A percentile compares a stretch with the other conserved stretches of the same genome.
Conservation (phyloP, 2,113 vertebrate species). For the Ciconia maguari region DNA sequence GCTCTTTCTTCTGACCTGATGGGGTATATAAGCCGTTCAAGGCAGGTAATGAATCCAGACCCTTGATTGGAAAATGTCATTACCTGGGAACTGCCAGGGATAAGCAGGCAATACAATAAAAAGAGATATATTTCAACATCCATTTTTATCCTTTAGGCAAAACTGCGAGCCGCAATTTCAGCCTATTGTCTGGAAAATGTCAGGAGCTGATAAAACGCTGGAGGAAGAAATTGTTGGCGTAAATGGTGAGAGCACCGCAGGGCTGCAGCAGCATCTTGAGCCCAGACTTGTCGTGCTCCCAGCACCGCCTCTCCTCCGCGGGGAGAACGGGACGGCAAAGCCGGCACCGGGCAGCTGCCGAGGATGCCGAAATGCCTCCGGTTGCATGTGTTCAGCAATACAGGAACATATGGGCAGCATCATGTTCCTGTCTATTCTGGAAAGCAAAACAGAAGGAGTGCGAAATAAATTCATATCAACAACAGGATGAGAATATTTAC, state of each 20-base stretch:
- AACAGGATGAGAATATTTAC: not conserved
- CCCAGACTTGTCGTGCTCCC: not conserved
- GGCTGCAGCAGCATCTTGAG: not conserved
- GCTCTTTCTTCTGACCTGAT: not conserved
- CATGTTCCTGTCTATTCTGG: not conserved
- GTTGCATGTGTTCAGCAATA: not conserved
- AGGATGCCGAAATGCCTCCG: fast-evolving
- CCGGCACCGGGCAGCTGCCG: not conserved
- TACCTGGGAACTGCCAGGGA: not conserved
- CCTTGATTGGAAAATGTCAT: not conserved
- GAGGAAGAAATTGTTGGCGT: not conserved
- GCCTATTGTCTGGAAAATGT: not conserved
- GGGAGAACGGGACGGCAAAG: not conserved
- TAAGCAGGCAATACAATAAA: not conserved
- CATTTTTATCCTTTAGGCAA: not conserved
- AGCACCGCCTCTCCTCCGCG: fast-evolving
- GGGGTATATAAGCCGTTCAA: fast-evolving
- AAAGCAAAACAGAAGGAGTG: not conserved
- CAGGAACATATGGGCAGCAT: not conserved
- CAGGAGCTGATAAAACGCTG: not conserved
- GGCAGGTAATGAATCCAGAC: not conserved
- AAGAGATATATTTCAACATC: not conserved
- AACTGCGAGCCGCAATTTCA: not conserved
- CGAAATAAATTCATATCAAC: not conserved
- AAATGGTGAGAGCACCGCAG: fast-evolving